Conservation (phyloP, 1,140 invertebrate genomes). For the Carposina sasakii region DNA sequence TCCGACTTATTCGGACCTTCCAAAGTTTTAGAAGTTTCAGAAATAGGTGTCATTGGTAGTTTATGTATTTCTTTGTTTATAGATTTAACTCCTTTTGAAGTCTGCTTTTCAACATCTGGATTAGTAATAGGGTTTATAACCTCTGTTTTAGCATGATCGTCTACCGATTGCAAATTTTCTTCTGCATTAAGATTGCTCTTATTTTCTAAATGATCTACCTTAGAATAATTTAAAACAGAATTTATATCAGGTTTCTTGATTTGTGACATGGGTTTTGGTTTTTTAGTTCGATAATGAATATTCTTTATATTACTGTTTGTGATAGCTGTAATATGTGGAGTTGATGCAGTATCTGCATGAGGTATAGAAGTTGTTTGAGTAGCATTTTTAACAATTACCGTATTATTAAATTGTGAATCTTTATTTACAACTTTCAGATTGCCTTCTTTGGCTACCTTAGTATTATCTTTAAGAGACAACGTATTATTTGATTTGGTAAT, state of each 20-base stretch:
- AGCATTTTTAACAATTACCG: too few species aligned
- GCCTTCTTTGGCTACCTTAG: too few species aligned
- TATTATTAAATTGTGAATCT: too few species aligned
- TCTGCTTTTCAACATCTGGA: conserved; percentile 32
- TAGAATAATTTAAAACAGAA: conserved; percentile 15
- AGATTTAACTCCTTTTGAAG: conserved; percentile 59
- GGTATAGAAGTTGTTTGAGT: too few species aligned
- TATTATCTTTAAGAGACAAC: too few species aligned
- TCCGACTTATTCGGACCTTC: conserved; percentile 41
- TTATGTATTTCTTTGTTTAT: conserved; percentile 73
- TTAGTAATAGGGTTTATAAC: too few species aligned
- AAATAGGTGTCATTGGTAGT: conserved; percentile 61
- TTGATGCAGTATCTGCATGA: conserved; percentile 24
- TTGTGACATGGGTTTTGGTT: conserved; percentile 50
- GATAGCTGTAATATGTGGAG: conserved; percentile 50
- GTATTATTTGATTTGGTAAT: too few species aligned
- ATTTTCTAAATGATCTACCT: not conserved
- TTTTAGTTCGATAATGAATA: conserved; percentile 54
- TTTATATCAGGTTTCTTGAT: conserved; percentile 44
- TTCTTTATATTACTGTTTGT: conserved; percentile 58
- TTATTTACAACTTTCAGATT: too few species aligned
- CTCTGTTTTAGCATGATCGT: too few species aligned
- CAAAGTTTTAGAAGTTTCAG: conserved; percentile 62
- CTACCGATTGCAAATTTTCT: too few species aligned
- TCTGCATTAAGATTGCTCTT: conserved; percentile 4